Evolutionary conservation across 2,113 vertebrate species (phyloP), one percentile per base, ranked within the genome.

Genomic region (Hippopotamus amphibius): DNA sequence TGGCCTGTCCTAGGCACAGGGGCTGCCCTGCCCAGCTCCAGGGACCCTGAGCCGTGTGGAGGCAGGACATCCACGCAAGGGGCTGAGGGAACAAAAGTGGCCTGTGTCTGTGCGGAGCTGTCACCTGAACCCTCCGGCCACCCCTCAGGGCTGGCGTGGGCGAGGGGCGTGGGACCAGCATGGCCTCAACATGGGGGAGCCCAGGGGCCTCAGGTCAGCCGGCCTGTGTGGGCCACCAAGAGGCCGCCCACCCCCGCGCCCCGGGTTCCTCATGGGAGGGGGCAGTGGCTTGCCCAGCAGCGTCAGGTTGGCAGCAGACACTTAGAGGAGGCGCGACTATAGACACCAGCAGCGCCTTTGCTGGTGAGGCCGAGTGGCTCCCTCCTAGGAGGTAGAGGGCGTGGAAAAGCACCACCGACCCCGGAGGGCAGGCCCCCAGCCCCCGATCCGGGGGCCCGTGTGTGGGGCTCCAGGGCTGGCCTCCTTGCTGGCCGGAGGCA

Each of bases 401-500:
- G 3, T 1, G 13, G 57, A 7, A 11, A 19, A 15, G 37, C 7
- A 14, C 4, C 4, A 8, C 19, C 16, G 19, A 10, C 7, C 5
- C 6, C 22, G 2, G 66, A 28, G 5, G 2, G n/a, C 22, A 21
- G 21, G 33, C 14, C 14, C 33, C 1, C 22, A 16, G 14, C 53
- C 6, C 2, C 26, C 16, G 0, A 2, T n/a, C n/a, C 0, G 33
- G 6, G 61, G 0, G 17, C 12, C 81, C 0, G 0, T 0, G 68
- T 21, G 13, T 15, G 37, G 37, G 55, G 16, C 53, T 57, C 55
- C 17, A 6, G 65, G 28, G 24, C 28, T 1, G 28, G 55, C 43
- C 41, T 3, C 14, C 9, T 4, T 26, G 26, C 33, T 1, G 22
- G 61, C 41, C 21, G 19, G 33, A 2, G 53, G 79, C 7, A 15